Base-by-base conservation (phyloP, 2,888 invertebrate genomes). In the Drosophila stalkeri region DNA sequence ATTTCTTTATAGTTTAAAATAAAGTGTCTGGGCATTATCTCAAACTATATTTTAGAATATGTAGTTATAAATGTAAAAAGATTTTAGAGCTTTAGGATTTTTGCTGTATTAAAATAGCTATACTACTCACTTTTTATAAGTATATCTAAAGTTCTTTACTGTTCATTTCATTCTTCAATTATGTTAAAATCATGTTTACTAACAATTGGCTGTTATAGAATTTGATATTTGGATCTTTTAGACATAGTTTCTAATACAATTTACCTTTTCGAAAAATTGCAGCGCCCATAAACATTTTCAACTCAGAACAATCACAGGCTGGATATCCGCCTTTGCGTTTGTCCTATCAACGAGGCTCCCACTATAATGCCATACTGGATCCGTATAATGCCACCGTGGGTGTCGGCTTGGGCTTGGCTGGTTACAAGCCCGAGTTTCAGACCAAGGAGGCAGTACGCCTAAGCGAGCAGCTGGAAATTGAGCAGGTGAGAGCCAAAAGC, bases 201-300 rank as follows among this genome's bases (percentile, higher is more conserved):
- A 27, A 5, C 6, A 27, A 27, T 27, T 27, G 27, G 6, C 6
- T 27, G 5, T 6, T 27, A 27, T 27, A 5, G 5, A 27, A 27
- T 27, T 27, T n/a, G n/a, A n/a, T 35, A 35, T 35, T 35, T 35
- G 5, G 1, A 16, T 3, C 23, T 3, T 27, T n/a, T 11, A 6
- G 6, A 2, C 5, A 3, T 12, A 5, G 0, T 49, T 51, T 33
- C 33, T 33, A 18, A 51, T 33, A 6, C 14, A 14, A 1, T 6
- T 33, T 47, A 3, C 9, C 0, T 35, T 18, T 49, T 7, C 6
- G 0, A 20, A 2, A 20, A 46, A 73, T 92, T 92, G 12, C 90
- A 96, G 97, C 96, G 86, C 97, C 98, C 31, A 97, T 97, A 67
- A 98, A 97, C 92, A 97, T 96, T 64, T 97, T 97, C 91, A 97